Evolutionary conservation across 2,113 vertebrate genomes (phyloP).

Genomic region (Philantomba maxwellii): DNA sequence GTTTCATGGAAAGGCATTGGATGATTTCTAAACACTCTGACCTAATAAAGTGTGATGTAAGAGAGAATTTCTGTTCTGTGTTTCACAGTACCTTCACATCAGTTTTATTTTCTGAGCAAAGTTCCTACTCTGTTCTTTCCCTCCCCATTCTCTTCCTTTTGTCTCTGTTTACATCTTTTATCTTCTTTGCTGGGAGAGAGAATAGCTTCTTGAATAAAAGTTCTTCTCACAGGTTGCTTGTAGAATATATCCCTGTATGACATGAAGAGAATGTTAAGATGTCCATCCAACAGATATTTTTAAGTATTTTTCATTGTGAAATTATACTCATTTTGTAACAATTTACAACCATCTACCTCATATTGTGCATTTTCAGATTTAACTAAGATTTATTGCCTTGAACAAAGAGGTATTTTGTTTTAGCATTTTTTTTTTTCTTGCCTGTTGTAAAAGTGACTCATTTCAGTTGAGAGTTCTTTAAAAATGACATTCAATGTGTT

Average conservation of each 20-base stretch:
- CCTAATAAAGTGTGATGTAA: not conserved
- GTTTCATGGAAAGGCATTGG: not conserved
- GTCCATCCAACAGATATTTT: not conserved
- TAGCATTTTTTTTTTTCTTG: not conserved
- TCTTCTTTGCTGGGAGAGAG: not conserved
- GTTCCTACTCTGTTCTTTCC: not conserved
- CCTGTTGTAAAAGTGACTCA: not conserved
- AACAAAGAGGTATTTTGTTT: conserved; percentile 14
- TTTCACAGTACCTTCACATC: not conserved
- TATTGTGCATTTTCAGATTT: not conserved
- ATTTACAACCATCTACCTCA: not conserved
- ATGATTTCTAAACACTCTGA: not conserved
- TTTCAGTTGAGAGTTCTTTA: not conserved
- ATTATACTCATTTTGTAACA: not conserved
- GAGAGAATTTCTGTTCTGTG: not conserved
- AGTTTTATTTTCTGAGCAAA: not conserved
- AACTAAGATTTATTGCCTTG: not conserved
- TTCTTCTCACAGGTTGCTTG: not conserved
- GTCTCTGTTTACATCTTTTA: not conserved
- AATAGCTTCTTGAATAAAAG: not conserved
- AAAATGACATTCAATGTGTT: not conserved
- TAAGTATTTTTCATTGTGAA: conserved; percentile 12
- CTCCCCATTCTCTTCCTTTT: not conserved
- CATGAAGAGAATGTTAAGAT: not conserved
- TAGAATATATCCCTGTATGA: not conserved